Conservation (phyloP, 2,888 invertebrate genomes). For the Thera britannica region DNA sequence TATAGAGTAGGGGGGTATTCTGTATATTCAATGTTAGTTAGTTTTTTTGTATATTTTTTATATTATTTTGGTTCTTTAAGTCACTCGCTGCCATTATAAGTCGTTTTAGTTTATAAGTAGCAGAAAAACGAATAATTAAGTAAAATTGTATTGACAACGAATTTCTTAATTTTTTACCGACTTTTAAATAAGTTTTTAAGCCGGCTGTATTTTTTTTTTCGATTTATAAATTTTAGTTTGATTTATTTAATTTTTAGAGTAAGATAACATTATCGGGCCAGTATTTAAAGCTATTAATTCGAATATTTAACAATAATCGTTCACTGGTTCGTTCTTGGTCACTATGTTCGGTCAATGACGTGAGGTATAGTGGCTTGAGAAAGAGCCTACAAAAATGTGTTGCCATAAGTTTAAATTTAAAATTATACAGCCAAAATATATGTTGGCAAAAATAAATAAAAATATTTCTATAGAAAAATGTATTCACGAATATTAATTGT, state of each 20-base stretch:
- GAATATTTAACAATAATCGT: background rate
- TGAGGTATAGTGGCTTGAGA: background rate
- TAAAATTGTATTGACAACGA: constrained; percentile 11
- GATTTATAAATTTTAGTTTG: background rate
- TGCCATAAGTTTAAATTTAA: background rate
- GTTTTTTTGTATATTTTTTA: constrained; percentile 6
- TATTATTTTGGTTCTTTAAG: constrained; percentile 2
- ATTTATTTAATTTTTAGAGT: background rate
- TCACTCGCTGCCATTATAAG: constrained; percentile 20
- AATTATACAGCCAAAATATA: too few relatives aligned
- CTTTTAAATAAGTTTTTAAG: background rate
- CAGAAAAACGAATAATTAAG: background rate
- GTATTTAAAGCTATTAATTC: constrained; percentile 9
- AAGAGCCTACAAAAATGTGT: background rate
- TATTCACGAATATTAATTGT: constrained; percentile 3
- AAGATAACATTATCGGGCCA: constrained; percentile 8
- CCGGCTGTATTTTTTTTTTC: background rate
- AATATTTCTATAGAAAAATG: constrained; percentile 18
- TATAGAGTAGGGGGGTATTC: too few relatives aligned
- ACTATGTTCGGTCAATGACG: background rate
- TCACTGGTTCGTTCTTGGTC: background rate
- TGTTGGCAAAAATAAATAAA: constrained; percentile 4
- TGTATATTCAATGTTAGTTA: background rate
- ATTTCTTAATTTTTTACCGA: background rate
- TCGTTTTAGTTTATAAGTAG: constrained; percentile 18